Evolutionary conservation across 2,113 vertebrate genomes (phyloP), one percentile per base, ranked within the genome.

Genomic region (Pica pica): DNA sequence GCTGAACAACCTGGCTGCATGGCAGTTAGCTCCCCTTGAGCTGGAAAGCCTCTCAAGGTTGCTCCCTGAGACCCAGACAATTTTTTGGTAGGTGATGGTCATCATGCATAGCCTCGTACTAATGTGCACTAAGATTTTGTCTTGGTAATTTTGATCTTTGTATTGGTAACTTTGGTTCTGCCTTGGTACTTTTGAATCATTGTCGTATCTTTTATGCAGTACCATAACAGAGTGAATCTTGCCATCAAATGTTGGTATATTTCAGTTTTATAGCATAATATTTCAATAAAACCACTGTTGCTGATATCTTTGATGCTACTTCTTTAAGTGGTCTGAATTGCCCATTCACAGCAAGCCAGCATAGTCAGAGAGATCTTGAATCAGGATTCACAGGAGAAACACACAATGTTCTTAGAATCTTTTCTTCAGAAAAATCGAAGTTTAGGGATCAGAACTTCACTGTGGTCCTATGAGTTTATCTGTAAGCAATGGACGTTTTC

Each of bases 361-460:
- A 3, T 39, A 61, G 44, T 56, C 2, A 2, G 39, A 19, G 88
- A 69, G 56, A 44, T 53, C 28, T 47, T 80, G 31, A 64, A 87
- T 37, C 16, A 67, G 19, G 11, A 46, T 89, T 70, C 3, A 0
- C 1, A 5, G 37, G 14, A 53, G 39, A 57, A 93, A 73, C 4
- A 35, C 2, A 0, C 30, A 42, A 33, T 60, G 22, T 60, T 77
- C 41, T 82, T 90, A 44, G 12, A 74, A 65, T 17, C 15, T 47
- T 47, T 70, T 79, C 27, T 61, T 69, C 46, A 52, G 50, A 52
- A 71, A 59, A 46, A 13, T 1, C 0, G 0, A 42, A n/a, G 11
- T 84, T 87, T 10, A 78, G 30, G 7, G 49, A 30, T 67, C n/a
- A 50, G 22, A 67, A 33, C 16, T 81, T 89, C 46, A 37, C 16